A percentile compares a stretch with the other conserved stretches of the same genome.
Evolutionary conservation across 2,888 invertebrate genomes (phyloP).

Genomic region (Acrobasis consociella): DNA sequence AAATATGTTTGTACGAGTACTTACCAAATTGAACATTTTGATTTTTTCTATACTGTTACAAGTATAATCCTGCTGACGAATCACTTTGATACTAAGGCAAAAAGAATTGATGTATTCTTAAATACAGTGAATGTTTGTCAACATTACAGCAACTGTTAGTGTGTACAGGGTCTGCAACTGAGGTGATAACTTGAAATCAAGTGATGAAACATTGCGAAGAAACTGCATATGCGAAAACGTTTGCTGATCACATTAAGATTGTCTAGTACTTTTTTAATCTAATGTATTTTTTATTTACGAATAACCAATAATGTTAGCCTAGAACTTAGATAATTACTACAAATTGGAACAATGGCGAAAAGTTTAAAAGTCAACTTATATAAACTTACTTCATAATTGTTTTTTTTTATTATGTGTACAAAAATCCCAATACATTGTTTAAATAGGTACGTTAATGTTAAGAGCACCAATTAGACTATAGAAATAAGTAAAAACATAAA

Average conservation of each 20-base stretch:
- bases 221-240: conserved; percentile 36
- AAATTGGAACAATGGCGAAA: no score
- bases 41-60: conserved; percentile 21
- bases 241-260: background rate
- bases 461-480: no score
- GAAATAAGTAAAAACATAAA: no score
- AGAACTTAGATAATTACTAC: no score
- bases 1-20: conserved; percentile 32
- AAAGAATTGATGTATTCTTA: conserved; percentile 51
- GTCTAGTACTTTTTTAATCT: no score
- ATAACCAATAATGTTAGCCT: no score
- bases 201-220: conserved; percentile 51
- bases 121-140: conserved; percentile 66
- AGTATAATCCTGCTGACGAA: conserved; percentile 31
- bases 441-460: no score
- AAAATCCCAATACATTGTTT: no score
- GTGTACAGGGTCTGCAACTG: conserved; percentile 45
- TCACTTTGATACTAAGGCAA: conserved; percentile 47
- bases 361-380: no score
- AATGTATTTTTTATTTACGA: no score
- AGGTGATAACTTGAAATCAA: conserved; percentile 69
- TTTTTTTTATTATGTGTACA: no score
- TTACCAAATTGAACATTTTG: conserved; percentile 64
- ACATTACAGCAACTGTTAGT: conserved; percentile 60
- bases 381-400: no score